Percentiles rank a stretch among this genome's conserved stretches.
These are phyloP conservation scores for Philaethria dido DNA, from an alignment of 2,888 invertebrate species.

Conservation along the genomic window DNA sequence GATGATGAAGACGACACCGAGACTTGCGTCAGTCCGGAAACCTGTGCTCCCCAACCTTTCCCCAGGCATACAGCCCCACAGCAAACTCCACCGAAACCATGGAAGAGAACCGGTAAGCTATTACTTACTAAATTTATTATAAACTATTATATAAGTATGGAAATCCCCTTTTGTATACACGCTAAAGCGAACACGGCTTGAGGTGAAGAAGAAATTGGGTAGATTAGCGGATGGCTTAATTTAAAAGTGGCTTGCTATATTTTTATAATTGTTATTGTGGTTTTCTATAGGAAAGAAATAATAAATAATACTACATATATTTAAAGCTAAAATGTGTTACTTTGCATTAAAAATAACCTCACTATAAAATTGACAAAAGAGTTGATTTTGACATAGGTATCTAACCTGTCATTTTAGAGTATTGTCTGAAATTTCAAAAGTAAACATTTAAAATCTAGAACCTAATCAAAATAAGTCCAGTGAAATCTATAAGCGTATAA, in stretches of 20 bases:
- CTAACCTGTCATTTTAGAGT: background rate
- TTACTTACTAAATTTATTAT: background rate
- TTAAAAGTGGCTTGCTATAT: constrained; percentile 30
- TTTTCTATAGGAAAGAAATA: background rate
- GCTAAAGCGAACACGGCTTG: constrained; percentile 27
- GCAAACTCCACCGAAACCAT: constrained; percentile 74
- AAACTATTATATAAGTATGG: background rate
- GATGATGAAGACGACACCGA: constrained; percentile 80
- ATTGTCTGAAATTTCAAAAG: background rate
- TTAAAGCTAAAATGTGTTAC: too few species aligned
- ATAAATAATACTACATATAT: too few species aligned
- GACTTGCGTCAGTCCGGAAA: constrained; percentile 71
- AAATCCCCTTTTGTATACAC: constrained; percentile 2
- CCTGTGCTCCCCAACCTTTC: constrained; percentile 75
- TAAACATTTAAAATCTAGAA: background rate
- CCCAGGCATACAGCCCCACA: constrained; percentile 71
- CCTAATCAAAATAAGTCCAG: background rate
- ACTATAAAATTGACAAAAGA: background rate
- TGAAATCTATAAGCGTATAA: background rate
- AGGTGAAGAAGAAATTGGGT: constrained; percentile 21
- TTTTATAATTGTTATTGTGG: background rate
- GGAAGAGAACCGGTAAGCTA: constrained; percentile 78
- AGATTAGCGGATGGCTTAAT: constrained; percentile 34
- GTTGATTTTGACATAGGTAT: background rate
- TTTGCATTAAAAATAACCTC: too few species aligned